Evolutionary conservation across 2,113 vertebrate genomes (phyloP).

Genomic region (Chaenocephalus aceratus): DNA sequence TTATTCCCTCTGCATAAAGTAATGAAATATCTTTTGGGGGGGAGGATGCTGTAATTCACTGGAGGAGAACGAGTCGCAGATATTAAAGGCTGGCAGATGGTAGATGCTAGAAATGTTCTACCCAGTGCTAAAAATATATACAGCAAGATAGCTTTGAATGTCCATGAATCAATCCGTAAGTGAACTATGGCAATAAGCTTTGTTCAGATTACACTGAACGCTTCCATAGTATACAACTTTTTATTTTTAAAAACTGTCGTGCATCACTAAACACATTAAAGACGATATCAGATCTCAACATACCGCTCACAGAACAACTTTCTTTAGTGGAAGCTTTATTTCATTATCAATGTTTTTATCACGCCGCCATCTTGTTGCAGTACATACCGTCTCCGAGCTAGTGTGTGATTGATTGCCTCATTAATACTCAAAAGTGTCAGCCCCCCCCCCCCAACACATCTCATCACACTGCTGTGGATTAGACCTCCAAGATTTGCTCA

Average conservation of each 20-base stretch:
- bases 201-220: constrained; percentile 12
- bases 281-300: constrained; percentile 16
- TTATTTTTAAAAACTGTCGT: neutral
- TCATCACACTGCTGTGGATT: constrained; percentile 50
- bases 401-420: constrained; percentile 69
- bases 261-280: neutral
- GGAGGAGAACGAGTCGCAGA: constrained; percentile 51
- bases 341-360: constrained; percentile 51
- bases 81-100: constrained; percentile 62
- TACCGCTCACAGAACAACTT: neutral
- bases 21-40: constrained; percentile 36
- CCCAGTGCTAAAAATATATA: constrained; percentile 41
- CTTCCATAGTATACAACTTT: neutral
- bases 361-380: constrained; percentile 26
- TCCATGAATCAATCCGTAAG: constrained; percentile 26
- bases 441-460: constrained; percentile 23
- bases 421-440: constrained; percentile 58
- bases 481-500: constrained; percentile 45
- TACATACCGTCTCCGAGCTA: constrained; percentile 39
- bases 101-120: constrained; percentile 28
- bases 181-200: constrained; percentile 17
- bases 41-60: constrained; percentile 37
- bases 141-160: constrained; percentile 40
- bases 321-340: constrained; percentile 33
- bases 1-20: constrained; percentile 63